phyloP scores from a whole-genome alignment of 2,797 vertebrate genomes.

The Epinephelus coioides region DNA sequence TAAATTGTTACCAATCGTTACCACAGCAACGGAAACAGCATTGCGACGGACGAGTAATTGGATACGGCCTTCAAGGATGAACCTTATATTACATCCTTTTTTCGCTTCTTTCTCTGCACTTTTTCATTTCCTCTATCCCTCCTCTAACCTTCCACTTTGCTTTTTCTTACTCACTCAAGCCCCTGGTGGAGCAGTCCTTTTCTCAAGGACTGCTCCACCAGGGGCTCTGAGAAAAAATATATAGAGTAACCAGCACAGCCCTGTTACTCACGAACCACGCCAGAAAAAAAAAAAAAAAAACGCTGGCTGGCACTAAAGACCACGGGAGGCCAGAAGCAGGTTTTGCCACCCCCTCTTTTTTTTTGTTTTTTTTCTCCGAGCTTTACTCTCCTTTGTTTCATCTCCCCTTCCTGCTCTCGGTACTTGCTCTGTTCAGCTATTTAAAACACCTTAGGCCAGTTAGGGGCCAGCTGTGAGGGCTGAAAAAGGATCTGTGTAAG shows the following conservation, averaged over 20 bases:
- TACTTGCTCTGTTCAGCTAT: conserved; percentile 72
- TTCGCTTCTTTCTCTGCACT: conserved; percentile 19
- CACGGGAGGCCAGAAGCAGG: conserved; percentile 45
- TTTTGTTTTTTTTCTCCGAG: conserved; percentile 28
- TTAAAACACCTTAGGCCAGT: conserved; percentile 77
- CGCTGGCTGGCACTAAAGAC: conserved; percentile 39
- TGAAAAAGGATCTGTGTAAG: conserved; percentile 38
- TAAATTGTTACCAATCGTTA: conserved; percentile 45
- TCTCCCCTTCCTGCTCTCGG: conserved; percentile 57
- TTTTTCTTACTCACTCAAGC: conserved; percentile 17
- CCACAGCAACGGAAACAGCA: conserved; percentile 55
- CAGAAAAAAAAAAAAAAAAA: conserved; percentile 6
- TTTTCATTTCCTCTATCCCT: conserved; percentile 58
- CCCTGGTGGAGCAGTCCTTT: conserved; percentile 34
- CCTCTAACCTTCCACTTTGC: conserved; percentile 30
- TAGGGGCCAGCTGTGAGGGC: conserved; percentile 72
- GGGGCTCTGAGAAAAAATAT: conserved; percentile 36
- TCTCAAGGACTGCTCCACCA: conserved; percentile 27
- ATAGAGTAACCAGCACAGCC: conserved; percentile 23
- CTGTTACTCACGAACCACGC: conserved; percentile 40
- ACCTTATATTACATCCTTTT: conserved; percentile 50
- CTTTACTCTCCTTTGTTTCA: conserved; percentile 77
- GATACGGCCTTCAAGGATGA: conserved; percentile 64
- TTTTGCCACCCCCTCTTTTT: conserved; percentile 43
- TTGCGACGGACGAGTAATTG: conserved; percentile 52